Evolutionary conservation across 2,113 vertebrate species (phyloP).

Genomic region (Alligator sinensis): DNA sequence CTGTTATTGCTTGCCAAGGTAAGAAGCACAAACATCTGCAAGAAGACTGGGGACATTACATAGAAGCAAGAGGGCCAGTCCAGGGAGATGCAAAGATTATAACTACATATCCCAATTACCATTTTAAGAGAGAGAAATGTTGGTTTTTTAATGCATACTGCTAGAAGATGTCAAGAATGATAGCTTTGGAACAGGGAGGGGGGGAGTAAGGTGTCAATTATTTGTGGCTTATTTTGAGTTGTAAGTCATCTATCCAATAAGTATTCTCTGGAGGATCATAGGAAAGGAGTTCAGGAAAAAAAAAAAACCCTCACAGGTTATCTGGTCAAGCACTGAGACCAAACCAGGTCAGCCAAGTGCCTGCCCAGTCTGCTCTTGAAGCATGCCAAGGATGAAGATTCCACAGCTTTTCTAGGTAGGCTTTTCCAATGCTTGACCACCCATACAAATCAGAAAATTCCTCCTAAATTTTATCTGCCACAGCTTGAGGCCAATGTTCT

Average conservation of each 20-base stretch:
- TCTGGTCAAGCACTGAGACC: too few species aligned
- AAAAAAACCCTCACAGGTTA: too few species aligned
- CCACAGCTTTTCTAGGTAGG: too few species aligned
- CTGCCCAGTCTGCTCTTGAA: too few species aligned
- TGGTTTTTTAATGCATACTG: neutral
- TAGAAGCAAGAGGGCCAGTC: neutral
- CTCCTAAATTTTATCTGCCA: too few species aligned
- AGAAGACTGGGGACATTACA: neutral
- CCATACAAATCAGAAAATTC: too few species aligned
- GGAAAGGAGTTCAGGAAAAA: too few species aligned
- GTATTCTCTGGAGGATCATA: too few species aligned
- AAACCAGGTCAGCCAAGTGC: too few species aligned
- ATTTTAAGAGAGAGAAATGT: neutral
- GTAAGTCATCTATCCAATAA: neutral
- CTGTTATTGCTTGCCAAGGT: neutral
- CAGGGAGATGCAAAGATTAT: neutral
- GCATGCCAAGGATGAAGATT: too few species aligned
- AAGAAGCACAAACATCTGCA: slow-evolving; percentile 3
- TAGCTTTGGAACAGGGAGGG: neutral
- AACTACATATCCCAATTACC: neutral
- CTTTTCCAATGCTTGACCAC: too few species aligned
- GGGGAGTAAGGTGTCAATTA: neutral
- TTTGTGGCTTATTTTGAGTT: neutral
- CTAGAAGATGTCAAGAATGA: neutral
- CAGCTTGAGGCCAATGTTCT: too few species aligned